Evolutionary conservation across 1,140 invertebrate genomes (phyloP).

Genomic region (Eciton burchellii): DNA sequence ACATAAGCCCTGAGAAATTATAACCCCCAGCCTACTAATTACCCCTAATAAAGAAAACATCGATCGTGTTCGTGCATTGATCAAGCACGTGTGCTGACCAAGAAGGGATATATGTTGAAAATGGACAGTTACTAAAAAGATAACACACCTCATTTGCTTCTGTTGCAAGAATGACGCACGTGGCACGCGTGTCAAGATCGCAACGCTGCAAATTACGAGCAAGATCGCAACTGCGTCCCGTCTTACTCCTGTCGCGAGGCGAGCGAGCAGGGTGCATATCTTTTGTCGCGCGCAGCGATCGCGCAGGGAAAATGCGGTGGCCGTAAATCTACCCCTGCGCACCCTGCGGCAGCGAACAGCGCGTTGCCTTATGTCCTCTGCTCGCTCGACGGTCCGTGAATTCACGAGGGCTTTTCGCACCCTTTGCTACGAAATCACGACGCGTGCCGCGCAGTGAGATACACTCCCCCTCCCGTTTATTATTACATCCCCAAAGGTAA

Average conservation of each 20-base stretch:
- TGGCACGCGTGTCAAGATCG: not conserved
- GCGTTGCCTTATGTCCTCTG: constrained; percentile 57
- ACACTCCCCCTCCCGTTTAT: constrained; percentile 51
- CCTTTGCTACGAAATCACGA: constrained; percentile 65
- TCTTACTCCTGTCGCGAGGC: no score
- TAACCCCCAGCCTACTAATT: no score
- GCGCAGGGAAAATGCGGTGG: constrained; percentile 1
- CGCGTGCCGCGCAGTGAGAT: constrained; percentile 66
- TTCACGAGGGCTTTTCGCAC: constrained; percentile 64
- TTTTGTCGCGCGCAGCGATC: not conserved
- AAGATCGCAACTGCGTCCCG: not conserved
- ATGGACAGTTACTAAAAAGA: no score
- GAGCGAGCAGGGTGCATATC: constrained; percentile 17
- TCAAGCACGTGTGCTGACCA: no score
- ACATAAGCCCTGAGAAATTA: no score
- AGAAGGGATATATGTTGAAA: no score
- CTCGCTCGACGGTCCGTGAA: constrained; percentile 47
- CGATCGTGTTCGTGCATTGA: no score
- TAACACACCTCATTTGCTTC: no score
- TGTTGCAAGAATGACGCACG: not conserved
- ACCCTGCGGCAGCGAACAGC: constrained; percentile 47
- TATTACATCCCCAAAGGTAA: constrained; percentile 44
- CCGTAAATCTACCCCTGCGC: constrained; percentile 27
- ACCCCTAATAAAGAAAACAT: no score
- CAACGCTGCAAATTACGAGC: not conserved